Base-by-base conservation (phyloP, 1,140 invertebrate genomes). In the Drosophila prosaltans region DNA sequence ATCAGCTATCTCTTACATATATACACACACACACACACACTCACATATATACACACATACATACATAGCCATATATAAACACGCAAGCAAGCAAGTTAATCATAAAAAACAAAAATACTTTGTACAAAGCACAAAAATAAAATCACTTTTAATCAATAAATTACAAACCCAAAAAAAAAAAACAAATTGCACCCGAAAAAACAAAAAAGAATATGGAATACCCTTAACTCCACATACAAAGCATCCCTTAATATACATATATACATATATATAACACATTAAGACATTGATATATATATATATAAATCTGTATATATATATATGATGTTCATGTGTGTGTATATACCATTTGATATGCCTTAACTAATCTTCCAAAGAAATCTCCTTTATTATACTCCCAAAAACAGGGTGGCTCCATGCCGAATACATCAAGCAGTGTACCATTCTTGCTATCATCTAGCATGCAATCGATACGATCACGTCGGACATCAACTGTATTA, bases 351-450 rank as follows among this genome's bases (percentile, higher is more conserved):
- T 51, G 67, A 75, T 64, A 81, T 69, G 72, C 70, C 66, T 69
- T 91, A 61, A 92, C 90, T 92, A 91, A 92, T 92, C 80, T 92
- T 92, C 80, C 89, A 92, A 92, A 92, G 91, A 91, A 92, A 91
- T 92, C 91, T 92, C 86, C 89, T 85, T 90, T 92, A 85, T 91
- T 91, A 79, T 92, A 86, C 80, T 92, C 88, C 80, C 85, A 92
- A 86, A 91, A 91, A 91, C 93, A 97, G 96, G 95, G 96, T 83
- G 95, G 96, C 73, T 96, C 96, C 60, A 96, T 97, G 95, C 96
- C 97, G 78, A 97, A 97, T 91, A 97, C 96, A 30, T 97, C 96
- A 85, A 97, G 95, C 84, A 97, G 96, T 91, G 96, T 97, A 32
- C 96, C 96, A 16, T 97, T 96, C 92, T 94, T 97, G 88, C 93